Percentiles rank a stretch among this genome's conserved stretches.
Evolutionary conservation across 2,113 vertebrate genomes (phyloP).

Genomic region (Alexandromys fortis): DNA sequence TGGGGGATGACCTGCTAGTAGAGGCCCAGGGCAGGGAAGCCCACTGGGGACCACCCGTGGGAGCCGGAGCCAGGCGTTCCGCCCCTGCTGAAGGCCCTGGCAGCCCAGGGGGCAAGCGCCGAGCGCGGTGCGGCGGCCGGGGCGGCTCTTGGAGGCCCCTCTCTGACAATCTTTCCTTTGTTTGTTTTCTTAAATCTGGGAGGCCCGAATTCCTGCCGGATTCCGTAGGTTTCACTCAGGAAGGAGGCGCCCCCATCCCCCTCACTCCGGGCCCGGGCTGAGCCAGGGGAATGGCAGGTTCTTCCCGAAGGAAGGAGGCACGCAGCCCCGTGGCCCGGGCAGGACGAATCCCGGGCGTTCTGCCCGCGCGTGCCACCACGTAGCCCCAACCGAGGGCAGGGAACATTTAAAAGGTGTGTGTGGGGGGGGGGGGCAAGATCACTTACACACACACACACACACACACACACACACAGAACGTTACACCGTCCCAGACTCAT

Average conservation of each 20-base stretch:
- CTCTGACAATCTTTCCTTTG: conserved; percentile 83
- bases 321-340: conserved; percentile 40
- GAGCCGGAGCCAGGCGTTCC: conserved; percentile 21
- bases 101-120: conserved; percentile 69
- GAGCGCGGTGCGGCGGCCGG: conserved; percentile 69
- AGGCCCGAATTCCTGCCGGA: conserved; percentile 83
- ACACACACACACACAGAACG: neutral
- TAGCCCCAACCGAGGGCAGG: conserved; percentile 21
- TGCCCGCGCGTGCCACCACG: conserved; percentile 51
- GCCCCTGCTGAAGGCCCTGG: conserved; percentile 72
- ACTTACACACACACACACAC: conserved; percentile 13
- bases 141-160: conserved; percentile 67
- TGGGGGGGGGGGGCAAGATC: neutral
- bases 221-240: conserved; percentile 80
- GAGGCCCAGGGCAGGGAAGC: conserved; percentile 53
- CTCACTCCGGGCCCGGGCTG: conserved; percentile 52
- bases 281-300: conserved; percentile 82
- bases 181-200: conserved; percentile 80
- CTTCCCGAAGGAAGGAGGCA: conserved; percentile 67
- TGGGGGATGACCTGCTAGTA: neutral
- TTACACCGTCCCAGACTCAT: conserved; percentile 30
- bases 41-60: conserved; percentile 72
- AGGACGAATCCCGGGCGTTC: conserved; percentile 56
- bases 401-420: neutral
- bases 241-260: conserved; percentile 70